Percentiles rank a stretch among this genome's conserved stretches.
Evolutionary conservation across 2,888 invertebrate genomes (phyloP).

Genomic region (Ophioninae sp.): DNA sequence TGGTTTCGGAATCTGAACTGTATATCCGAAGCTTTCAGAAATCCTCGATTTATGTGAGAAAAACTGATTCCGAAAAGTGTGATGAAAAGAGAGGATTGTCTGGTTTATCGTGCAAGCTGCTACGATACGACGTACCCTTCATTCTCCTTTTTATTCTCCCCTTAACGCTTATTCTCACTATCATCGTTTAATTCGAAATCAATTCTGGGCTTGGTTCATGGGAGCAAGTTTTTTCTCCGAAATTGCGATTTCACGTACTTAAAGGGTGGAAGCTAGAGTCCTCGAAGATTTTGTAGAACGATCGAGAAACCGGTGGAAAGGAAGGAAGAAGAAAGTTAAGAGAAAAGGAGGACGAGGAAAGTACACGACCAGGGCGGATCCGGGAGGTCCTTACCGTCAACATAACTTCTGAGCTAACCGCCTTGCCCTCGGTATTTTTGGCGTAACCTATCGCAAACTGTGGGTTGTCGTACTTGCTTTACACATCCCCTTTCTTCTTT

Average conservation of each 20-base stretch:
- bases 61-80: slow-evolving; percentile 51
- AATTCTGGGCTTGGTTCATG: slow-evolving; percentile 25
- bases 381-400: slow-evolving; percentile 72
- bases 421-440: slow-evolving; percentile 61
- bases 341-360: slow-evolving; percentile 63
- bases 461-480: slow-evolving; percentile 32
- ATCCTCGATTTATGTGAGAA: slow-evolving; percentile 37
- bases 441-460: slow-evolving; percentile 9
- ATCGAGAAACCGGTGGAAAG: slow-evolving; percentile 37
- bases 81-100: slow-evolving; percentile 28
- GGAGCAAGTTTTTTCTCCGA: background rate
- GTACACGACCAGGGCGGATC: slow-evolving; percentile 78
- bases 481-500: slow-evolving; percentile 8
- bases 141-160: background rate
- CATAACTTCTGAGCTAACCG: slow-evolving; percentile 75
- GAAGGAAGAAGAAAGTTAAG: slow-evolving; percentile 58
- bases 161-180: background rate
- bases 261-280: slow-evolving; percentile 58
- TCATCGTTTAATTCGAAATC: slow-evolving; percentile 37
- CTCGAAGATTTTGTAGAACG: slow-evolving; percentile 50
- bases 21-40: slow-evolving; percentile 7
- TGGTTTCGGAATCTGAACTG: slow-evolving; percentile 19
- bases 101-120: slow-evolving; percentile 21
- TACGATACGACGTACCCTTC: background rate
- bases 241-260: slow-evolving; percentile 38